A percentile compares a stretch with the other conserved stretches of the same genome.
phyloP scores from a whole-genome alignment of 2,797 vertebrate genomes.

The Crenuchus spilurus region DNA sequence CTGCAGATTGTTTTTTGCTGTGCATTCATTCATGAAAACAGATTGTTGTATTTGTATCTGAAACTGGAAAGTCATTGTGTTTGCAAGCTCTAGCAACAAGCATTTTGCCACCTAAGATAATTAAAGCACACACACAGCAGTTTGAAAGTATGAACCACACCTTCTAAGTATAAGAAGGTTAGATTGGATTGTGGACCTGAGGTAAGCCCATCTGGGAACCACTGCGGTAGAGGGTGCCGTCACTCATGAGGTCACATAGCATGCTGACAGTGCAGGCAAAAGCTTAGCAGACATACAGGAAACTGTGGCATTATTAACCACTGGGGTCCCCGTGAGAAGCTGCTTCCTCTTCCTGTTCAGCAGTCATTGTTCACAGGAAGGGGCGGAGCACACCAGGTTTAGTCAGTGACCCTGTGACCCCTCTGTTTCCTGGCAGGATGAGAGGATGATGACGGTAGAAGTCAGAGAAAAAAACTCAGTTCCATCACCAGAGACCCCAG shows the following conservation, averaged over 20 bases:
- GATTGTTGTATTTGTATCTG: too few species aligned
- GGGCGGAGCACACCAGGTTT: slow-evolving; percentile 11
- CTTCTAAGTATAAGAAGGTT: too few species aligned
- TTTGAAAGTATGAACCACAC: too few species aligned
- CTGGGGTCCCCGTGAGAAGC: not conserved
- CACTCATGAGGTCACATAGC: not conserved
- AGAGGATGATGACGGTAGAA: not conserved
- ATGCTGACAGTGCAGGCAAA: not conserved
- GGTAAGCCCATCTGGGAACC: not conserved
- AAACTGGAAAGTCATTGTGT: too few species aligned
- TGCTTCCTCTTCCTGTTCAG: slow-evolving; percentile 37
- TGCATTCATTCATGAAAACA: too few species aligned
- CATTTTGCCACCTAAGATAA: too few species aligned
- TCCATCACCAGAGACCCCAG: not conserved
- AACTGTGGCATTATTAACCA: slow-evolving; percentile 21
- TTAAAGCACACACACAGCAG: too few species aligned
- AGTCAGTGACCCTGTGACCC: slow-evolving; percentile 27
- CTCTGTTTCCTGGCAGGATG: slow-evolving; percentile 25
- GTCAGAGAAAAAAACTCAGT: not conserved
- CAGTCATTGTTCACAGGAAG: slow-evolving; percentile 40
- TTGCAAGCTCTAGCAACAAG: too few species aligned
- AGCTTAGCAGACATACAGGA: slow-evolving; percentile 5
- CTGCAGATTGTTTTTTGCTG: too few species aligned
- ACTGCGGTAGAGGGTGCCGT: not conserved
- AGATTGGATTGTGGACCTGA: too few species aligned